Base-by-base conservation (phyloP, 1,140 invertebrate genomes). In the Zophobas atratus region DNA sequence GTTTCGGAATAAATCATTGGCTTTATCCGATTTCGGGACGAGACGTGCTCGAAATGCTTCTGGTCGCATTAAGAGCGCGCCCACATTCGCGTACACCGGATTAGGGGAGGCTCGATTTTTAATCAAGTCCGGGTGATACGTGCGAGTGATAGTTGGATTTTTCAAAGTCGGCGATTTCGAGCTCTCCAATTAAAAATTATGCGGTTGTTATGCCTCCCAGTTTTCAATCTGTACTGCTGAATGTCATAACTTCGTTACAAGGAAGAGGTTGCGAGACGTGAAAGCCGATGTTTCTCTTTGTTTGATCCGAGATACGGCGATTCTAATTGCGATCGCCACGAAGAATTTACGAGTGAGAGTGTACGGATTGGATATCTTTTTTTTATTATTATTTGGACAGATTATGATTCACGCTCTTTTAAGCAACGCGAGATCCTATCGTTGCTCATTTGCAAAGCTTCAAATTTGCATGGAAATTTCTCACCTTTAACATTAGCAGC, bases 241-340 rank as follows among this genome's bases (percentile, higher is more conserved):
- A 36, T 32, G 56, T 8, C 56, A 38, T 60, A 60, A 60, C 35
- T 36, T 60, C 36, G 38, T 60, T 35, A 39, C 35, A 60, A 60
- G 5, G 56, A 60, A 60, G 56, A 60, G 32, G 56, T 2, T n/a
- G 32, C 32, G 20, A 20, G 20, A 20, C 34, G 56, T 60, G 56
- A 60, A 60, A 60, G 56, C 56, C n/a, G 56, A 60, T 60, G 56
- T 60, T 60, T 39, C 49, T 53, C 49, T 53, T 53, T 53, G 49
- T 53, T 53, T 2, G 49, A 53, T 2, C 2, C 49, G 20, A 20
- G 20, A 20, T 20, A 20, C 6, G 20, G 20, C 49, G 49, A 20
- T 53, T 53, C 56, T 60, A 60, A 60, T 60, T 60, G 56, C 56
- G 43, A 46, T 46, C 43, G 43, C 43, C 3, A 8, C 43, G 43